Percentiles rank a stretch among this genome's conserved stretches.
Conservation (phyloP, 2,888 invertebrate species). For the Epicampocera succincta region DNA sequence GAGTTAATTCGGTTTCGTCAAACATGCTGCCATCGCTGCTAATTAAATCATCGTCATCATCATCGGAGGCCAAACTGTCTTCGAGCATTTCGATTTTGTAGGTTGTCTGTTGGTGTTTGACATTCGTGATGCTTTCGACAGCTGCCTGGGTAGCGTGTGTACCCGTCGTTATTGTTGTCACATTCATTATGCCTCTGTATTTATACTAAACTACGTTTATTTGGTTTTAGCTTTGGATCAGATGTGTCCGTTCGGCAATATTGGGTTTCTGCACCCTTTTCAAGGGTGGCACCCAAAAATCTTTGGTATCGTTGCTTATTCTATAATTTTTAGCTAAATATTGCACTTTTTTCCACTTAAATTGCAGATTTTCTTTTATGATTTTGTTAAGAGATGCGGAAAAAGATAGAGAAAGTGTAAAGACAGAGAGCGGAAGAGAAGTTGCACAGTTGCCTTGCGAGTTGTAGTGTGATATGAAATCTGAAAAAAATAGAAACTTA, state of each 20-base stretch:
- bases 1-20: constrained; percentile 92
- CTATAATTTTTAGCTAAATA: constrained; percentile 64
- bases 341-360: constrained; percentile 62
- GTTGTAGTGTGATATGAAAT: constrained; percentile 18
- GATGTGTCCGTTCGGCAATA: constrained; percentile 15
- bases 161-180: constrained; percentile 80
- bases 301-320: constrained; percentile 72
- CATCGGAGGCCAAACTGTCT: constrained; percentile 86
- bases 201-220: constrained; percentile 32
- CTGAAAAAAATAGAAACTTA: constrained; percentile 29
- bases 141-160: constrained; percentile 70
- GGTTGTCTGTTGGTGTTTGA: constrained; percentile 78
- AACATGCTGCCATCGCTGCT: constrained; percentile 90
- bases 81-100: constrained; percentile 89
- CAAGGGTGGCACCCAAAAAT: constrained; percentile 65
- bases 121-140: constrained; percentile 63
- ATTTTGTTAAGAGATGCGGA: neutral
- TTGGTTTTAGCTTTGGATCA: constrained; percentile 55
- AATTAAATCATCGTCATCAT: constrained; percentile 93
- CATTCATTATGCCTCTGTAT: constrained; percentile 75
- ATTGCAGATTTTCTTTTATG: neutral
- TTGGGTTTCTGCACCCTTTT: constrained; percentile 52
- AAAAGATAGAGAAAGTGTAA: constrained; percentile 18
- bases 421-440: constrained; percentile 24
- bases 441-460: constrained; percentile 9